A percentile compares a stretch with the other conserved stretches of the same genome.
Conservation (phyloP, 2,888 invertebrate species). For the Pandemis heparana region DNA sequence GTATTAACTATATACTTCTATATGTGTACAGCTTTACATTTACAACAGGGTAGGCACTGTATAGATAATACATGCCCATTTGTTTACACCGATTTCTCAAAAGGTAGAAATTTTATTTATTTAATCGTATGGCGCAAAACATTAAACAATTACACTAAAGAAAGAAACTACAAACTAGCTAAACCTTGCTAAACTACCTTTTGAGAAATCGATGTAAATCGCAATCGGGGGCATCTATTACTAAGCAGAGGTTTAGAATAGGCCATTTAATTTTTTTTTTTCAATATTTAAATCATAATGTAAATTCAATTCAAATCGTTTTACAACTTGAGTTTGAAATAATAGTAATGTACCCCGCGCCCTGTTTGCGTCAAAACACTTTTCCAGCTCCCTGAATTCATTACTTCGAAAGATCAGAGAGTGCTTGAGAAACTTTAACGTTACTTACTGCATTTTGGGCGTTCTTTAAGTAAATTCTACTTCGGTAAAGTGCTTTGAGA, state of each 20-base stretch:
- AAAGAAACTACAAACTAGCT: no score
- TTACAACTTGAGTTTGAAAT: not conserved
- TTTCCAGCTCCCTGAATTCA: conserved; percentile 8
- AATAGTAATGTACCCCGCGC: not conserved
- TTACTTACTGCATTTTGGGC: not conserved
- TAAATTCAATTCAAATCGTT: not conserved
- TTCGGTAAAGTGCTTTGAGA: conserved; percentile 7
- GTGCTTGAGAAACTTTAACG: conserved; percentile 16
- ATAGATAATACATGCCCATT: no score
- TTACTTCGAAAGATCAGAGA: conserved; percentile 14
- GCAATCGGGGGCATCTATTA: not conserved
- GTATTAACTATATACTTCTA: no score
- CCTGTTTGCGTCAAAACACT: conserved; percentile 6
- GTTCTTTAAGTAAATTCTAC: conserved; percentile 8
- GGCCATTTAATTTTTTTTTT: not conserved
- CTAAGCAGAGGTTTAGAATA: not conserved
- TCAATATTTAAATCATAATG: not conserved
- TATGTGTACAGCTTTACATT: no score
- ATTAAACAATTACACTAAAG: no score
- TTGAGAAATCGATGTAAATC: not conserved
- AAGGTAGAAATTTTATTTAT: no score
- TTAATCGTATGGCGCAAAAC: no score
- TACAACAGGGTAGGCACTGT: no score
- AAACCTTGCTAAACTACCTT: no score
- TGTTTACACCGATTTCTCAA: no score